Evolutionary conservation across 2,113 vertebrate genomes (phyloP).

Genomic region (Brachionichthys hirsutus): DNA sequence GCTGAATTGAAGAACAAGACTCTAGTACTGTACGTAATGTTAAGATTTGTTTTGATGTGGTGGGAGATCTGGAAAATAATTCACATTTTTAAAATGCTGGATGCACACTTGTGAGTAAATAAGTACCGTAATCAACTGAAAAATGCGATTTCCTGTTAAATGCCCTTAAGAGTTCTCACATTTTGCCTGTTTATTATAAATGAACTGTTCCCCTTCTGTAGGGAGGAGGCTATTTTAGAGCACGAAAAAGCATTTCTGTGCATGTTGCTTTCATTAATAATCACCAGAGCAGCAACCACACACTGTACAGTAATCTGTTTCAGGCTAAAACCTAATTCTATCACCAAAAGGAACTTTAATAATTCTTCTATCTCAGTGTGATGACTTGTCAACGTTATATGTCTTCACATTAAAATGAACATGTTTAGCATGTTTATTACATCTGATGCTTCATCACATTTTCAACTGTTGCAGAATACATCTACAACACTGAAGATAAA

Average conservation of each 20-base stretch:
- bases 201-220: slow-evolving; percentile 5
- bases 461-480: background rate
- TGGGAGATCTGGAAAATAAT: slow-evolving; percentile 36
- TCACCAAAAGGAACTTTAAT: slow-evolving; percentile 11
- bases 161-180: slow-evolving; percentile 28
- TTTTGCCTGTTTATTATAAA: slow-evolving; percentile 40
- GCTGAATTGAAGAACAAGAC: slow-evolving; percentile 19
- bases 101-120: slow-evolving; percentile 24
- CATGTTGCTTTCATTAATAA: slow-evolving; percentile 51
- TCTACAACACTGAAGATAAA: background rate
- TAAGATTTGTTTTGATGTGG: slow-evolving; percentile 22
- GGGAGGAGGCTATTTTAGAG: slow-evolving; percentile 39
- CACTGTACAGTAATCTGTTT: slow-evolving; percentile 10
- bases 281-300: slow-evolving; percentile 18
- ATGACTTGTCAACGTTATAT: background rate
- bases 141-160: slow-evolving; percentile 36
- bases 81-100: slow-evolving; percentile 2
- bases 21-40: too few relatives aligned
- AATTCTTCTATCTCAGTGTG: slow-evolving; percentile 3
- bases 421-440: background rate
- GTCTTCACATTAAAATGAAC: slow-evolving; percentile 2
- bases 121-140: slow-evolving; percentile 8
- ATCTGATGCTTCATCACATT: slow-evolving; percentile 10
- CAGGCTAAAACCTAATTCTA: slow-evolving; percentile 5
- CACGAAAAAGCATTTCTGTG: slow-evolving; percentile 50